Percentiles rank a stretch among this genome's conserved stretches.
Conservation (phyloP, 2,888 invertebrate genomes). For the Limnephilus marmoratus region DNA sequence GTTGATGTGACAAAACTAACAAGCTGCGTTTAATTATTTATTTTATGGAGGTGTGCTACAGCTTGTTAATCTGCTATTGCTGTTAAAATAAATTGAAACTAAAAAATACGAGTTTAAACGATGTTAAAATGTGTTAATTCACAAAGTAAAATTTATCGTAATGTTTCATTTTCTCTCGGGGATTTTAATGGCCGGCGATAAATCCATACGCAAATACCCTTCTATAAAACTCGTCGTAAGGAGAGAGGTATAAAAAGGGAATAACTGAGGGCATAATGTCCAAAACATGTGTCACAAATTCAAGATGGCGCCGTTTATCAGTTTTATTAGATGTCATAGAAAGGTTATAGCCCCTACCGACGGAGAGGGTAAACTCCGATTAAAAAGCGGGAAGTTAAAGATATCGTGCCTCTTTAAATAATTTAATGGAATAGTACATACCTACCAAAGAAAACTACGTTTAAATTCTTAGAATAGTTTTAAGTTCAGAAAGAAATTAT, state of each 20-base stretch:
- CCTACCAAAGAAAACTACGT: too few species aligned
- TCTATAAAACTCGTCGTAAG: slow-evolving; percentile 30
- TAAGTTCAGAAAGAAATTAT: not conserved
- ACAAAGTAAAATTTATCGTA: not conserved
- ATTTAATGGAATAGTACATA: not conserved
- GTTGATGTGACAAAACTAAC: not conserved
- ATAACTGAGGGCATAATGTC: slow-evolving; percentile 32
- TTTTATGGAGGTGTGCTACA: not conserved
- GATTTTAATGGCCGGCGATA: not conserved
- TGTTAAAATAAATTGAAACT: not conserved
- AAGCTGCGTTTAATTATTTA: not conserved
- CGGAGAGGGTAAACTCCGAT: not conserved
- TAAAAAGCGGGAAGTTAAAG: not conserved
- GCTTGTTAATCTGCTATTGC: not conserved
- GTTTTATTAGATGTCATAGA: slow-evolving; percentile 31
- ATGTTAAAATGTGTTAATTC: not conserved
- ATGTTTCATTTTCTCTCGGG: slow-evolving; percentile 2
- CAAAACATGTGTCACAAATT: slow-evolving; percentile 42
- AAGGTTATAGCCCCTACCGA: slow-evolving; percentile 7
- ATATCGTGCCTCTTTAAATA: not conserved
- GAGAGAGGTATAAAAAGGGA: slow-evolving; percentile 31
- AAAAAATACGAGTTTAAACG: not conserved
- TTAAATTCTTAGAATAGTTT: too few species aligned
- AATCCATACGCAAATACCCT: slow-evolving; percentile 35
- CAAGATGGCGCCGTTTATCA: slow-evolving; percentile 40